Percentiles rank a stretch among this genome's conserved stretches.
Conservation (phyloP, 2,113 vertebrate genomes). For the Cebus imitator region DNA sequence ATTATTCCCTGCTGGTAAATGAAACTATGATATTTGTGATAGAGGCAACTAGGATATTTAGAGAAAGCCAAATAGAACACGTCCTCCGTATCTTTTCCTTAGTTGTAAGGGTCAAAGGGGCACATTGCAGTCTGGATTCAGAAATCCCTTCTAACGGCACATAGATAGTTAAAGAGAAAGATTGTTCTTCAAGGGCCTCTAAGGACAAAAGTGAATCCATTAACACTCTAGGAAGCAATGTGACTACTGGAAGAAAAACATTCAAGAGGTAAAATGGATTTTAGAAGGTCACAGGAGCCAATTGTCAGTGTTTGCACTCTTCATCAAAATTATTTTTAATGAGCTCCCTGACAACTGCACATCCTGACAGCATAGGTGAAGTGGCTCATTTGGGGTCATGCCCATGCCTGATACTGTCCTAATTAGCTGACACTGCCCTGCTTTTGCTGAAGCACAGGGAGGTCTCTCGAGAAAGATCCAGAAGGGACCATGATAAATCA, state of each 20-base stretch:
- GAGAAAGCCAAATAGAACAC: background rate
- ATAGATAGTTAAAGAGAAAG: background rate
- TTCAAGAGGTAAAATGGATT: background rate
- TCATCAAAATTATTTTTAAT: slow-evolving; percentile 49
- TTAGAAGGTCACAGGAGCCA: background rate
- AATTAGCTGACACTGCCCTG: background rate
- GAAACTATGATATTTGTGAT: background rate
- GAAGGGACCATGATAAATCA: background rate
- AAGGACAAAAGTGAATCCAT: slow-evolving; percentile 52
- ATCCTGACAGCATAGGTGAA: background rate
- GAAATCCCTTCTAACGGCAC: background rate
- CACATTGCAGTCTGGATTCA: background rate
- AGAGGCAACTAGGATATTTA: background rate
- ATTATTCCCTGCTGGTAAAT: background rate
- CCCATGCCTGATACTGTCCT: background rate
- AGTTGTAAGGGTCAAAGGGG: background rate
- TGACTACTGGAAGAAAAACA: background rate
- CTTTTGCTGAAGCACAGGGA: background rate
- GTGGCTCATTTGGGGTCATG: background rate
- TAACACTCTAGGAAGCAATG: slow-evolving; percentile 17
- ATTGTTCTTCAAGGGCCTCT: background rate
- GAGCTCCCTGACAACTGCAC: background rate
- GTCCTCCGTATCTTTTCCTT: background rate
- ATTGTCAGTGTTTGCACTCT: background rate
- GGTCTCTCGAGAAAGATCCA: background rate